Conservation (phyloP, 2,888 invertebrate species). For the Phania funesta region DNA sequence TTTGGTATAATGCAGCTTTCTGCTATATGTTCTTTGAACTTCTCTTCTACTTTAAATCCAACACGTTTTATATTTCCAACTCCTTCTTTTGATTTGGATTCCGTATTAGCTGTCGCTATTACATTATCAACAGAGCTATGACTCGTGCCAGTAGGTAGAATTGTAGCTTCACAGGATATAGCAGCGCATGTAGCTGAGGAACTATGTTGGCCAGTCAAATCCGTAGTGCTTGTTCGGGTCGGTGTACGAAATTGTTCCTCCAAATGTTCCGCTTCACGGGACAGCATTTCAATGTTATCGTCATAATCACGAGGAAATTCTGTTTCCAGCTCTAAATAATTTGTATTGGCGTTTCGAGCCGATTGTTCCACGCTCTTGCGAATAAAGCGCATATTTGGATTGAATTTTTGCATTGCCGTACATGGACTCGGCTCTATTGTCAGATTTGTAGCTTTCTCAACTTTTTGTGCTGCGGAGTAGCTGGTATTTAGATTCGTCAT, state of each 20-base stretch:
- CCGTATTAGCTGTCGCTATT: background rate
- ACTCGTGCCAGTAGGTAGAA: background rate
- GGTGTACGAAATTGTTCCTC: slow-evolving; percentile 79
- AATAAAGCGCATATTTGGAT: slow-evolving; percentile 78
- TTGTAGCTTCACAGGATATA: slow-evolving; percentile 21
- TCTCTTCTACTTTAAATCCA: slow-evolving; percentile 76
- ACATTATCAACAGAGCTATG: background rate
- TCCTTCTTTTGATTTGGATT: slow-evolving; percentile 60
- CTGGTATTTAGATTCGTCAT: slow-evolving; percentile 21
- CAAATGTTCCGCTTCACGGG: slow-evolving; percentile 80
- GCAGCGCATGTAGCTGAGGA: slow-evolving; percentile 50
- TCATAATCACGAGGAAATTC: slow-evolving; percentile 80
- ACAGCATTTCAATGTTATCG: slow-evolving; percentile 80
- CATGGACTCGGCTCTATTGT: slow-evolving; percentile 61
- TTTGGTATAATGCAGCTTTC: slow-evolving; percentile 59
- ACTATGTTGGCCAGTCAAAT: slow-evolving; percentile 30
- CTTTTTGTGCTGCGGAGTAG: slow-evolving; percentile 33
- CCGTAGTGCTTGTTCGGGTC: slow-evolving; percentile 64
- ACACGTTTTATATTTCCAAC: slow-evolving; percentile 72
- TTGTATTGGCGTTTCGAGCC: slow-evolving; percentile 74
- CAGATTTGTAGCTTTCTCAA: slow-evolving; percentile 13
- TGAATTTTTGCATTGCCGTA: slow-evolving; percentile 70
- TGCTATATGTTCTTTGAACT: slow-evolving; percentile 70
- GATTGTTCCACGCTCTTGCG: slow-evolving; percentile 79
- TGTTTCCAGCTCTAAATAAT: slow-evolving; percentile 78